phyloP scores from a whole-genome alignment of 2,113 vertebrate species.

The Arenaria interpres region DNA sequence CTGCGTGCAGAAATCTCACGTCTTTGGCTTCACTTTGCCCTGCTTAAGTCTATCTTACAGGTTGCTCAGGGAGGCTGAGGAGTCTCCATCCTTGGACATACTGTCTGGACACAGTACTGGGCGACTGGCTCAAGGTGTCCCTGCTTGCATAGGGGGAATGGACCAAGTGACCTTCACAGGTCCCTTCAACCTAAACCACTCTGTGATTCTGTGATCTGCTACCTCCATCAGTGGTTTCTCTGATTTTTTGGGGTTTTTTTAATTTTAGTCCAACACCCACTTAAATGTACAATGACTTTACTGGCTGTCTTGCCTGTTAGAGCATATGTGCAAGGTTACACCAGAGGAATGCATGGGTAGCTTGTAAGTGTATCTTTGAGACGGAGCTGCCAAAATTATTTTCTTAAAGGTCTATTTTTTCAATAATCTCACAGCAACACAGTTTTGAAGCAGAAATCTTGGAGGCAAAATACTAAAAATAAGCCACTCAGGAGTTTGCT shows the following conservation, averaged over 20 bases:
- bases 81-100: not conserved
- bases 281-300: not conserved
- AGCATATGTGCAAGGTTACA: not conserved
- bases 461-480: not conserved
- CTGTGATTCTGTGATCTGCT: not conserved
- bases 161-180: not conserved
- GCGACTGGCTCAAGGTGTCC: not conserved
- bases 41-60: not conserved
- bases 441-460: not conserved
- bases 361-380: not conserved
- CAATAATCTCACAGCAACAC: not conserved
- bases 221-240: not conserved
- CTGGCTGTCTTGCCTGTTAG: not conserved
- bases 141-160: not conserved
- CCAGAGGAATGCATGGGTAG: not conserved
- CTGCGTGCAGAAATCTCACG: not conserved
- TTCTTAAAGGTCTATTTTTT: not conserved
- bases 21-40: not conserved
- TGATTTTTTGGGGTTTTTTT: not conserved
- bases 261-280: not conserved
- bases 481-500: not conserved
- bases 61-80: not conserved
- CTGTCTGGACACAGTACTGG: not conserved
- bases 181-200: not conserved
- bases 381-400: not conserved